phyloP scores from a whole-genome alignment of 2,888 invertebrate genomes.

The Pseudococcus jackbeardsleyi region DNA sequence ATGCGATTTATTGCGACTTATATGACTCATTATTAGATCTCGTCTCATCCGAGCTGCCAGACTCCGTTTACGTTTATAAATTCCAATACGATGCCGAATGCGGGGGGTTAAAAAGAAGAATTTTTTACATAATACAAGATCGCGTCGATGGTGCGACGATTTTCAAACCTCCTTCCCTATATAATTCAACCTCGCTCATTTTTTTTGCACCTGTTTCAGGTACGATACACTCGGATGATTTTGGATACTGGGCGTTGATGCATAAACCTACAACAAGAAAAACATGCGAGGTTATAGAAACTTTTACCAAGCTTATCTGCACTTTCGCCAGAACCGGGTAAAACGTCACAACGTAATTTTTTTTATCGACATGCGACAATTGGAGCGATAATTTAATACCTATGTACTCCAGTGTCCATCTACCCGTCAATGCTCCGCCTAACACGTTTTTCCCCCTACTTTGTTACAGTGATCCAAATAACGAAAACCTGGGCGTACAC shows the following conservation, averaged over 20 bases:
- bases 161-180: no score
- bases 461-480: constrained; percentile 9
- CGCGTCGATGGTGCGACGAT: background rate
- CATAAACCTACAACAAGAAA: background rate
- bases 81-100: background rate
- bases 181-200: background rate
- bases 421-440: background rate
- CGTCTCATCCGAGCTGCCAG: background rate
- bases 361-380: background rate
- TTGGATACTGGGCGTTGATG: background rate
- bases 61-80: background rate
- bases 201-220: background rate
- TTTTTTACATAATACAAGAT: background rate
- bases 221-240: background rate
- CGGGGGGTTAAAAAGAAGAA: background rate
- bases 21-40: background rate
- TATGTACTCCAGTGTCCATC: no score
- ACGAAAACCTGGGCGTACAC: background rate
- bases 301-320: constrained; percentile 1
- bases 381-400: no score
- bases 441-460: background rate
- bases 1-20: background rate
- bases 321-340: constrained; percentile 14
- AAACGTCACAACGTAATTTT: background rate
- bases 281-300: background rate